A percentile compares a stretch with the other conserved stretches of the same genome.
phyloP scores from a whole-genome alignment of 2,113 vertebrate species.

The Pycnonotus jocosus region DNA sequence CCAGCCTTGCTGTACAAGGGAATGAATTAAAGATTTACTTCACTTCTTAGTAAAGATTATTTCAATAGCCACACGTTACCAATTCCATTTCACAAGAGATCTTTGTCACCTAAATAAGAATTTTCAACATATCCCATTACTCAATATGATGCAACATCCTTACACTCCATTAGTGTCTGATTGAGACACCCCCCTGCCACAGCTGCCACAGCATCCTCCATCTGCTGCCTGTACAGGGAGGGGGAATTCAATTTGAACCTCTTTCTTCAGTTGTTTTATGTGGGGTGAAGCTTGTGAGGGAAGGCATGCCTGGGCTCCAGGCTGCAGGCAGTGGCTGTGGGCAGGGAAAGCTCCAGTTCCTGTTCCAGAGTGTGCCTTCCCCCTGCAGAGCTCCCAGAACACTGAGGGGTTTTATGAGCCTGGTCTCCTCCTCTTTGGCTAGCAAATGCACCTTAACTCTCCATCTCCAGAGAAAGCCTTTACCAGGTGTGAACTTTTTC shows the following conservation, averaged over 20 bases:
- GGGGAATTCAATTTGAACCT: not conserved
- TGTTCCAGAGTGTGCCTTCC: not conserved
- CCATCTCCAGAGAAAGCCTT: not conserved
- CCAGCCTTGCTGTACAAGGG: not conserved
- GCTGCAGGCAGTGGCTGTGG: not conserved
- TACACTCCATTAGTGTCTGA: rapidly evolving
- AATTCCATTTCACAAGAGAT: not conserved
- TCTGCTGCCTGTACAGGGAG: not conserved
- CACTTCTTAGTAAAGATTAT: not conserved
- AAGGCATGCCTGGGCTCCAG: not conserved
- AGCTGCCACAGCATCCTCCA: not conserved
- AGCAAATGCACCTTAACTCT: not conserved
- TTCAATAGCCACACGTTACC: not conserved
- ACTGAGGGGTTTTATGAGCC: not conserved
- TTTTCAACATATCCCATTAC: slow-evolving; percentile 43
- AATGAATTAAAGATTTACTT: not conserved
- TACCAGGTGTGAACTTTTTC: not conserved
- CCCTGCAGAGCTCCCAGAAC: not conserved
- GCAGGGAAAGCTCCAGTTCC: not conserved
- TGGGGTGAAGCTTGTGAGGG: not conserved
- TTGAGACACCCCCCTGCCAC: not conserved
- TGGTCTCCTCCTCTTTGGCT: not conserved
- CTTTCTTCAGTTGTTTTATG: not conserved
- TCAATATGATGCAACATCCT: not conserved
- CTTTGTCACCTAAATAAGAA: not conserved